These are phyloP conservation scores for Zaprionus bogoriensis DNA, from an alignment of 2,888 invertebrate species.

Conservation along the genomic window DNA sequence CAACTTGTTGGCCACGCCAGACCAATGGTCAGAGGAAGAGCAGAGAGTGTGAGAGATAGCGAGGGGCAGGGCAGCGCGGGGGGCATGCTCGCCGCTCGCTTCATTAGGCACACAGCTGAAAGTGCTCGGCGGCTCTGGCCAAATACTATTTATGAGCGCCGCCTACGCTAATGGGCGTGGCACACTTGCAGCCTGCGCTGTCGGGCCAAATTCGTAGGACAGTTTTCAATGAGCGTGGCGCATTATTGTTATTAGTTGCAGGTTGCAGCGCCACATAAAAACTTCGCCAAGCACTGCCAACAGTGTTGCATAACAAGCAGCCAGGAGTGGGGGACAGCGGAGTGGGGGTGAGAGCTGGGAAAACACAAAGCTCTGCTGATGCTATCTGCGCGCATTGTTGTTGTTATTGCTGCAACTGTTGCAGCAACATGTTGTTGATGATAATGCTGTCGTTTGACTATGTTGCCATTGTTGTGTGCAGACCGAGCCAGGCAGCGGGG, in stretches of 20 bases:
- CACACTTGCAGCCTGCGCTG: conserved; percentile 17
- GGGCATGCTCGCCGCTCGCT: conserved; percentile 43
- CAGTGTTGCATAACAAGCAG: conserved; percentile 62
- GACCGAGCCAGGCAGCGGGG: neutral
- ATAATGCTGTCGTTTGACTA: conserved; percentile 66
- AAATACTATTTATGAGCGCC: conserved; percentile 66
- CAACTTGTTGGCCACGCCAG: conserved; percentile 50
- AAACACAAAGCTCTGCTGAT: conserved; percentile 58
- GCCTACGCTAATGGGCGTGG: conserved; percentile 46
- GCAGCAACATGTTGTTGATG: conserved; percentile 71
- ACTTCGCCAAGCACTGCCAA: conserved; percentile 48
- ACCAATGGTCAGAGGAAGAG: conserved; percentile 37
- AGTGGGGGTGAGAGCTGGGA: conserved; percentile 2
- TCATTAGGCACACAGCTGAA: conserved; percentile 58
- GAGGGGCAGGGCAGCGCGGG: neutral
- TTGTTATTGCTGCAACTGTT: conserved; percentile 41
- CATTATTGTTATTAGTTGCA: conserved; percentile 74
- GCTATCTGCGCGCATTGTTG: conserved; percentile 62
- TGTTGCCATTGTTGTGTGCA: conserved; percentile 55
- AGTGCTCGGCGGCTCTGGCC: conserved; percentile 36
- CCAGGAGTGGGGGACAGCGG: neutral
- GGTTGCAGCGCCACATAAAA: conserved; percentile 63
- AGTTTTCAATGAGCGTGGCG: conserved; percentile 66
- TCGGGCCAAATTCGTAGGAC: conserved; percentile 14
- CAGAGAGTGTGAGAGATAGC: neutral